A percentile compares a stretch with the other conserved stretches of the same genome.
These are phyloP conservation scores for Tachina grossa DNA, from an alignment of 2,888 invertebrate genomes.

Conservation along the genomic window DNA sequence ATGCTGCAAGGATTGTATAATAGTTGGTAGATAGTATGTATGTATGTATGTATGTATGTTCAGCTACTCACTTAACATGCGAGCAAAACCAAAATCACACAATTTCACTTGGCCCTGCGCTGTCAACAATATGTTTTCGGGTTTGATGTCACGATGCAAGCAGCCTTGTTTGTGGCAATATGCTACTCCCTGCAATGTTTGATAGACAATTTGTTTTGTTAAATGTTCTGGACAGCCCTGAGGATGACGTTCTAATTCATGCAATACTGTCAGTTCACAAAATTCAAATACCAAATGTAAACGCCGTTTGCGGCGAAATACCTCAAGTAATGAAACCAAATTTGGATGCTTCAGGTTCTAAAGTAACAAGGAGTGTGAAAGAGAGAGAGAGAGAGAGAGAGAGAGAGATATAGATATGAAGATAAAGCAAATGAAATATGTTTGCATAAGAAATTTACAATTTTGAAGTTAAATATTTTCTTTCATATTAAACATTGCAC, in stretches of 20 bases:
- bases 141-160: slow-evolving; percentile 98
- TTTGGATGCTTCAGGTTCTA: slow-evolving; percentile 99
- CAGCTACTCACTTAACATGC: slow-evolving; percentile 90
- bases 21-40: neutral
- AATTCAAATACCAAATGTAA: slow-evolving; percentile 99
- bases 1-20: neutral
- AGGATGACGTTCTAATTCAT: slow-evolving; percentile 97
- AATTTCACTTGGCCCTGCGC: slow-evolving; percentile 96
- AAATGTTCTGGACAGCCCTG: slow-evolving; percentile 95
- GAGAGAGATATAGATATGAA: neutral
- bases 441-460: no score
- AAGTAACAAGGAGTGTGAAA: neutral
- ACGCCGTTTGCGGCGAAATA: slow-evolving; percentile 96
- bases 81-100: slow-evolving; percentile 98
- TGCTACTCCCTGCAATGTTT: slow-evolving; percentile 96
- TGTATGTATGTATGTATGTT: neutral
- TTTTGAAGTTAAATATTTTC: no score
- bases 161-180: slow-evolving; percentile 98
- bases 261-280: slow-evolving; percentile 98
- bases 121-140: slow-evolving; percentile 98
- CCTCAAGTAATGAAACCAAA: slow-evolving; percentile 97
- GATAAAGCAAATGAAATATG: neutral
- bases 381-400: neutral
- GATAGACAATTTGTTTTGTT: slow-evolving; percentile 96
- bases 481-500: no score